These are phyloP conservation scores for Silurus meridionalis DNA, from an alignment of 2,113 vertebrate species.

Conservation along the genomic window DNA sequence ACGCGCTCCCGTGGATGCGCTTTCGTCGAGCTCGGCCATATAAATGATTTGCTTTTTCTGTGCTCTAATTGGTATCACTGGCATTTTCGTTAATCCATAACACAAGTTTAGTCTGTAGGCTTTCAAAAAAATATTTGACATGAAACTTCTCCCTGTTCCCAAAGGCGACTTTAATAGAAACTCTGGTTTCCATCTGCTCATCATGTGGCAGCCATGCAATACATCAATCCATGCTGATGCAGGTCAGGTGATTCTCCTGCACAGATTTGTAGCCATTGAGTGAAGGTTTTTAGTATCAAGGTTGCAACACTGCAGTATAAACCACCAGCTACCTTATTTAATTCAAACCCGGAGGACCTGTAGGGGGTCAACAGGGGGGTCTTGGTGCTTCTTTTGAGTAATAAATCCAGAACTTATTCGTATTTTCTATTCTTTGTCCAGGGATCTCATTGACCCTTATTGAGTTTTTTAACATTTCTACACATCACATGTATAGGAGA, in stretches of 20 bases:
- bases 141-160: too few relatives aligned
- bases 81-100: not conserved
- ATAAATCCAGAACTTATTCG: not conserved
- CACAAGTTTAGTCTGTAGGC: not conserved
- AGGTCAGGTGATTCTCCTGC: not conserved
- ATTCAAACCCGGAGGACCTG: not conserved
- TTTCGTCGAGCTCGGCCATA: not conserved
- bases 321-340: not conserved
- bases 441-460: not conserved
- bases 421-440: not conserved
- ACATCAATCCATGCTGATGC: not conserved
- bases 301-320: not conserved
- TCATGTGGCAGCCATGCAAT: not conserved
- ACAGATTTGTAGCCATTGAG: not conserved
- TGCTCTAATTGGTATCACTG: conserved; percentile 11
- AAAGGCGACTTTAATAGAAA: not conserved
- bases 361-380: not conserved
- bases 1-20: conserved; percentile 25
- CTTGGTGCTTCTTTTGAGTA: not conserved
- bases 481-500: not conserved
- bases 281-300: too few relatives aligned
- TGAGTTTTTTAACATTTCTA: not conserved
- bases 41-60: conserved; percentile 1
- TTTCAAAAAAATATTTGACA: too few relatives aligned
- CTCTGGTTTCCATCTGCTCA: not conserved